Conservation (phyloP, 1,140 invertebrate genomes). For the Halictus rubicundus region DNA sequence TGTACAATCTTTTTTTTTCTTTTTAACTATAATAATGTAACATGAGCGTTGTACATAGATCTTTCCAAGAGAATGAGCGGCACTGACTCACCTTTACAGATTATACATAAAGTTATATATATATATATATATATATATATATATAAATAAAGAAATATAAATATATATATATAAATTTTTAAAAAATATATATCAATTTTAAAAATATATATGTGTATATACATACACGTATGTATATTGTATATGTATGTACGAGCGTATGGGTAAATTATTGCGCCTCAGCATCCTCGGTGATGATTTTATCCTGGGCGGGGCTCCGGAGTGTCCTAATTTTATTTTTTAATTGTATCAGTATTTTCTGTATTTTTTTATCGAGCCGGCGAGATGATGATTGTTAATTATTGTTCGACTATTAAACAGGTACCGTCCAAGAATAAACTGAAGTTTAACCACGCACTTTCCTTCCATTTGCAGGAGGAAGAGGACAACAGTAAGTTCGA, state of each 20-base stretch:
- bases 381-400: conserved; percentile 78
- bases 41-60: conserved; percentile 49
- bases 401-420: conserved; percentile 79
- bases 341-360: conserved; percentile 78
- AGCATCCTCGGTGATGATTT: conserved; percentile 75
- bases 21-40: conserved; percentile 14
- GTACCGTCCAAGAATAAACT: conserved; percentile 80
- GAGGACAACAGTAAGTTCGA: neutral
- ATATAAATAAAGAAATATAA: conserved; percentile 42
- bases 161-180: conserved; percentile 44
- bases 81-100: conserved; percentile 50
- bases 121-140: conserved; percentile 56
- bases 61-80: conserved; percentile 42
- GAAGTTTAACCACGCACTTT: conserved; percentile 69
- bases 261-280: conserved; percentile 30
- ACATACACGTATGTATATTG: conserved; percentile 40
- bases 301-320: conserved; percentile 75
- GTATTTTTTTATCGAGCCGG: conserved; percentile 75
- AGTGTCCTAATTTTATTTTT: conserved; percentile 74
- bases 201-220: too few relatives aligned
- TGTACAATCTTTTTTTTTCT: conserved; percentile 21
- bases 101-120: conserved; percentile 67
- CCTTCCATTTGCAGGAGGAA: conserved; percentile 31
- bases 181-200: conserved; percentile 34
- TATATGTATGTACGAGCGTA: conserved; percentile 68